These are phyloP conservation scores for Heliconius hermathena DNA, from an alignment of 1,140 invertebrate genomes.

Conservation along the genomic window DNA sequence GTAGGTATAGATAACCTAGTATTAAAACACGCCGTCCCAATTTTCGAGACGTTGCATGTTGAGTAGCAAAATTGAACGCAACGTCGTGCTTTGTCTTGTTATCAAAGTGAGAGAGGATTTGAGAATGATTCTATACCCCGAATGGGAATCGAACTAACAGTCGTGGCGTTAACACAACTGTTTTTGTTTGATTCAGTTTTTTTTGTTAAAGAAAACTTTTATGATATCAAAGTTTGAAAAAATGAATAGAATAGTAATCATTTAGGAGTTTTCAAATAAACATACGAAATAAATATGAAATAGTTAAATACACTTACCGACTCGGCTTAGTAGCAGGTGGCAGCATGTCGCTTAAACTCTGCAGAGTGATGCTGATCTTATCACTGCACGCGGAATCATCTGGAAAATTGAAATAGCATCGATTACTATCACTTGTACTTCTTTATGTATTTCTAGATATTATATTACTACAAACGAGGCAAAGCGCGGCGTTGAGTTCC, in stretches of 20 bases:
- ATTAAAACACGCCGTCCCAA: not conserved
- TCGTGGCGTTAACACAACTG: too few relatives aligned
- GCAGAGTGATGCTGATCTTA: constrained; percentile 69
- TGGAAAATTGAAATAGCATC: constrained; percentile 25
- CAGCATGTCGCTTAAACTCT: constrained; percentile 79
- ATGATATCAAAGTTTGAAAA: too few relatives aligned
- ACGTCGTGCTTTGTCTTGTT: not conserved
- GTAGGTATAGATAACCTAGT: not conserved
- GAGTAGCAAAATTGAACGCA: not conserved
- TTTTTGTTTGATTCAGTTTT: too few relatives aligned
- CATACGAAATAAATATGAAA: too few relatives aligned
- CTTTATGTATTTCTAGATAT: too few relatives aligned
- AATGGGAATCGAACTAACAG: not conserved
- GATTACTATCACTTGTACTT: not conserved
- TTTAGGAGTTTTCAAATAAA: too few relatives aligned
- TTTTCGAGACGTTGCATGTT: not conserved
- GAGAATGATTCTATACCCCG: not conserved
- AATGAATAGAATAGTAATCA: too few relatives aligned
- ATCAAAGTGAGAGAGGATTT: not conserved
- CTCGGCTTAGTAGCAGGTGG: constrained; percentile 64
- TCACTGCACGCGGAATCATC: constrained; percentile 66
- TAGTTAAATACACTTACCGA: constrained; percentile 47
- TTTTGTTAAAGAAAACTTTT: too few relatives aligned
- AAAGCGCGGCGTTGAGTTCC: not conserved
- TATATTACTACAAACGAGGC: not conserved